Conservation (phyloP, 2,888 invertebrate genomes). For the Siphonodentalium dalli region DNA sequence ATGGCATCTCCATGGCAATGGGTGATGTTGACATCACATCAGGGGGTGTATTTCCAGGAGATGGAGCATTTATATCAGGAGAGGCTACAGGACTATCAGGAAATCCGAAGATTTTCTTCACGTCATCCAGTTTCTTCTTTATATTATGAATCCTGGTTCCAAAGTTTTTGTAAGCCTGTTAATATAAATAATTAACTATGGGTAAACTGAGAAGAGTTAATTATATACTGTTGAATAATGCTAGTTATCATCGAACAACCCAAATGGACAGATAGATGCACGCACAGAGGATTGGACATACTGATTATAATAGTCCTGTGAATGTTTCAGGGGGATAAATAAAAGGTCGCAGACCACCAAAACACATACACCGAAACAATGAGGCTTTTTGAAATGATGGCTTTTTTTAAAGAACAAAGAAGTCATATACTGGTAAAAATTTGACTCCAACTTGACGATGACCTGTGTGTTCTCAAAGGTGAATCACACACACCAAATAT, state of each 20-base stretch:
- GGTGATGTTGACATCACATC: too few relatives aligned
- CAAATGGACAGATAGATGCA: background rate
- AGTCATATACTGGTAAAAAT: too few relatives aligned
- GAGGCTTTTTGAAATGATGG: too few relatives aligned
- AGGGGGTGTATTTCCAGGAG: slow-evolving; percentile 74
- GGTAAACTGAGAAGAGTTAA: background rate
- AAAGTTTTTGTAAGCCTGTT: slow-evolving; percentile 92
- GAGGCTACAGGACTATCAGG: slow-evolving; percentile 71
- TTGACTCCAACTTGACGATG: too few relatives aligned
- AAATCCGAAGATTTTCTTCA: slow-evolving; percentile 75
- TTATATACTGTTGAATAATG: background rate
- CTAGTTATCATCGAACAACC: background rate
- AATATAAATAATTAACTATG: slow-evolving; percentile 16
- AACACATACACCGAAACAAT: too few relatives aligned
- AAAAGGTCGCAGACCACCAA: background rate
- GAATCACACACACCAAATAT: too few relatives aligned
- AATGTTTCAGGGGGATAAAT: background rate
- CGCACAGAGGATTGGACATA: background rate
- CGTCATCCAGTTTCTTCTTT: slow-evolving; percentile 84
- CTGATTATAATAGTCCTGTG: too few relatives aligned
- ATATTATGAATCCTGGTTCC: slow-evolving; percentile 85
- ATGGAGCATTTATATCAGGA: slow-evolving; percentile 76
- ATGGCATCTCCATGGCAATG: slow-evolving; percentile 62
- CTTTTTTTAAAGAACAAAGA: too few relatives aligned
- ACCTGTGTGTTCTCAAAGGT: too few relatives aligned